These are phyloP conservation scores for Acestrorhynchus altus DNA, from an alignment of 2,797 vertebrate genomes.

Conservation along the genomic window DNA sequence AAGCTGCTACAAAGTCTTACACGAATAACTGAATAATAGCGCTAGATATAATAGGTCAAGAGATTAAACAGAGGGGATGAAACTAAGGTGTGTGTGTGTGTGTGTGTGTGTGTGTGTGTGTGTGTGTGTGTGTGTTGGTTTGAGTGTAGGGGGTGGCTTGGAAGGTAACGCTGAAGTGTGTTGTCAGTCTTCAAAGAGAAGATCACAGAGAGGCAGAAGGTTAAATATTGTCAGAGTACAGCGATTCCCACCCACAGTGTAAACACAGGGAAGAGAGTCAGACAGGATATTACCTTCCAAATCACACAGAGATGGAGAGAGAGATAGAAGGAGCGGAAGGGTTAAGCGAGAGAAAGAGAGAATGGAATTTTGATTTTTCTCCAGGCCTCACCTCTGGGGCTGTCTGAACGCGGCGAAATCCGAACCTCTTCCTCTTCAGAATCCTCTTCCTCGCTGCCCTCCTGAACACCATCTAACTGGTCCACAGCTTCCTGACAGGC, in stretches of 20 bases:
- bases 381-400: constrained; percentile 75
- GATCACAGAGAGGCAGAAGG: constrained; percentile 18
- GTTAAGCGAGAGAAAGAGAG: not conserved
- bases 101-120: not conserved
- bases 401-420: constrained; percentile 77
- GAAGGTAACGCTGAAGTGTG: not conserved
- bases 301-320: constrained; percentile 13
- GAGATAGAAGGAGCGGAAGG: not conserved
- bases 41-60: too few species aligned
- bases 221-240: constrained; percentile 53
- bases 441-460: constrained; percentile 65
- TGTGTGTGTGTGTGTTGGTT: not conserved
- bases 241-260: constrained; percentile 44
- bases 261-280: constrained; percentile 43
- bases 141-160: not conserved
- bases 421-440: constrained; percentile 70
- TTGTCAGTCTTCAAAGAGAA: constrained; percentile 12
- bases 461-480: constrained; percentile 73
- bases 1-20: too few species aligned
- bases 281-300: constrained; percentile 30
- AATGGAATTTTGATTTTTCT: constrained; percentile 52
- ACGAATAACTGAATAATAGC: too few species aligned
- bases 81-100: not conserved
- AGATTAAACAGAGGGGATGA: not conserved
- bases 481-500: constrained; percentile 69